A percentile compares a stretch with the other conserved stretches of the same genome.
Conservation (phyloP, 2,797 vertebrate species). For the Pantherophis vulpinus region DNA sequence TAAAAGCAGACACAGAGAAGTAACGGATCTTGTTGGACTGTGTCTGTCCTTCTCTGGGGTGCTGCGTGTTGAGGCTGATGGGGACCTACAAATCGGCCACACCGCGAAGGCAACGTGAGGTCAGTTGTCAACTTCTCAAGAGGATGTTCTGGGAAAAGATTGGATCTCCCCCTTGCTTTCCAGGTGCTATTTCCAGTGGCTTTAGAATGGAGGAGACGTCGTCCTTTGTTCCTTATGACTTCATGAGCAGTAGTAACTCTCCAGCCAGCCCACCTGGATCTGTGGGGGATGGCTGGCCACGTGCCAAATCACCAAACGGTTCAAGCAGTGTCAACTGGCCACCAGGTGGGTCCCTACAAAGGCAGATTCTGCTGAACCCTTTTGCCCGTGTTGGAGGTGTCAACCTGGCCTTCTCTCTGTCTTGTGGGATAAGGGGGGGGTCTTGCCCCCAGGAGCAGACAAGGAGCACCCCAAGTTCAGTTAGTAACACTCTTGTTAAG, state of each 20-base stretch:
- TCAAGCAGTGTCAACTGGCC: conserved; percentile 98
- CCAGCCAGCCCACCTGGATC: conserved; percentile 96
- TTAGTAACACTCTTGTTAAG: neutral
- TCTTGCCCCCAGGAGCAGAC: neutral
- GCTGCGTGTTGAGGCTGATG: neutral
- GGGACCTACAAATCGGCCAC: neutral
- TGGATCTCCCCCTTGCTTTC: neutral
- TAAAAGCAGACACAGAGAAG: neutral
- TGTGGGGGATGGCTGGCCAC: conserved; percentile 96
- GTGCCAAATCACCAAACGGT: conserved; percentile 99
- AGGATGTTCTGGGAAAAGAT: neutral
- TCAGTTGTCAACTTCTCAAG: neutral
- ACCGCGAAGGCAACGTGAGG: neutral
- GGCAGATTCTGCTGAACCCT: fast-evolving
- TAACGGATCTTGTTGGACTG: neutral
- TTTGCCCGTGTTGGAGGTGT: neutral
- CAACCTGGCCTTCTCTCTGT: neutral
- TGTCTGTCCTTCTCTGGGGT: neutral
- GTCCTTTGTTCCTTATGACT: conserved; percentile 90
- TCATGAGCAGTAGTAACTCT: conserved; percentile 90
- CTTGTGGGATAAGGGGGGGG: neutral
- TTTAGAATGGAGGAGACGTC: conserved; percentile 96
- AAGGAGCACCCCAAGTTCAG: neutral
- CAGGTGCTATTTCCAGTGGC: conserved; percentile 98
- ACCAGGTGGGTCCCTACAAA: conserved; percentile 77